Evolutionary conservation across 2,888 invertebrate species (phyloP), one percentile per base, ranked within the genome.

Genomic region (Chesias legatella): DNA sequence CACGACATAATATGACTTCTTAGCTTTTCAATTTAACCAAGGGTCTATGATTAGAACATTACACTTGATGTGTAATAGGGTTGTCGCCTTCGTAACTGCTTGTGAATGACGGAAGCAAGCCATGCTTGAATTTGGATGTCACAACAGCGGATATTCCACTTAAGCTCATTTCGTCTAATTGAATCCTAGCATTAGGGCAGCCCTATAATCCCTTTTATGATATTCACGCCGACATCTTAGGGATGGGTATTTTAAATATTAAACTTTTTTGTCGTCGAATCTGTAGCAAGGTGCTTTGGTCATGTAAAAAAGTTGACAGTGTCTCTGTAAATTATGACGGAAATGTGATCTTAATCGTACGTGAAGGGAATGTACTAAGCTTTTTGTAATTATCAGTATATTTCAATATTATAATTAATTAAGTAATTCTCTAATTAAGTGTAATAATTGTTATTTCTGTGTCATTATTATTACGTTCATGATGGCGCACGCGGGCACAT

Each of bases 91-190:
- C 41, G 34, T 44, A 51, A 63, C 43, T 43, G 55, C 53, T 46
- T 50, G 61, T 67, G 72, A 67, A 60, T 65, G 71, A 73, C 81
- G 79, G 79, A 81, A 81, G 78, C 67, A 60, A 67, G 69, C 63
- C 73, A 63, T 66, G 64, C 62, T 43, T 82, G 82, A 86, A n/a
- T 84, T 82, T 75, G 79, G 77, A 66, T 84, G 88, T 88, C 88
- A 86, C 63, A 88, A 86, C 79, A 86, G 78, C 78, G 82, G 85
- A 86, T 83, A 82, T 74, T 50, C 75, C 76, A 85, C 82, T 86
- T 85, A 85, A 88, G 85, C 84, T 88, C 83, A 86, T 88, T 86
- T 77, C 85, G 58, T 73, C 74, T 86, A 88, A 88, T 88, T 88
- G 88, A 88, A 85, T 86, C 80, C 81, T 85, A 83, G 76, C 67